These are phyloP conservation scores for Aselliscus stoliczkanus DNA, from an alignment of 2,797 vertebrate genomes.

Conservation along the genomic window DNA sequence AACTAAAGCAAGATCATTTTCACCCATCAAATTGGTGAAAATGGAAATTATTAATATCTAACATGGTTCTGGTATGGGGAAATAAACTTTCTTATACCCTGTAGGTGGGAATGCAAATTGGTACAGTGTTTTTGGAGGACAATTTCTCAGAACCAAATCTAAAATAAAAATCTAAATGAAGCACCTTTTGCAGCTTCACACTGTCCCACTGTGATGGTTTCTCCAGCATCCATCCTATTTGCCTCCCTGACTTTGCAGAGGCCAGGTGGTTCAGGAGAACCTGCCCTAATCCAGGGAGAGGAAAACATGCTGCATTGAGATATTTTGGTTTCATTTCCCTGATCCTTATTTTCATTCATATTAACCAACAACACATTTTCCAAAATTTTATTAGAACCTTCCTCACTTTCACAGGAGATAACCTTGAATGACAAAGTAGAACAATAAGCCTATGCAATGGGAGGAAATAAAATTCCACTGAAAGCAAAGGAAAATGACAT, in stretches of 20 bases:
- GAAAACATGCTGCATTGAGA: neutral
- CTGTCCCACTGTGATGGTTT: neutral
- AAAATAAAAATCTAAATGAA: neutral
- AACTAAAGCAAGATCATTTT: neutral
- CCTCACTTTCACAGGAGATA: neutral
- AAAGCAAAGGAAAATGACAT: neutral
- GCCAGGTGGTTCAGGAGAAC: neutral
- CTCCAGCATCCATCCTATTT: neutral
- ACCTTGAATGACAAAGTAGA: neutral
- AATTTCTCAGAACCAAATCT: neutral
- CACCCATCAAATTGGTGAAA: neutral
- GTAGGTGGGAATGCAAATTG: neutral
- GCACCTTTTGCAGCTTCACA: neutral
- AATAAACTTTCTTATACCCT: neutral
- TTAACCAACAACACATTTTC: neutral
- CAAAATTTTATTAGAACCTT: neutral
- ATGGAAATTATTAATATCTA: neutral
- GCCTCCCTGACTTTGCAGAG: no score
- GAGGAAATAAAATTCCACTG: neutral
- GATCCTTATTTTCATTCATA: neutral
- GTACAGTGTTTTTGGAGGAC: neutral
- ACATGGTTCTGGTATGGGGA: neutral
- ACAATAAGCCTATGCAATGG: neutral
- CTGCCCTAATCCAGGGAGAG: neutral
- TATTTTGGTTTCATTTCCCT: neutral